phyloP scores from a whole-genome alignment of 1,140 invertebrate species.

The Argopecten irradians region DNA sequence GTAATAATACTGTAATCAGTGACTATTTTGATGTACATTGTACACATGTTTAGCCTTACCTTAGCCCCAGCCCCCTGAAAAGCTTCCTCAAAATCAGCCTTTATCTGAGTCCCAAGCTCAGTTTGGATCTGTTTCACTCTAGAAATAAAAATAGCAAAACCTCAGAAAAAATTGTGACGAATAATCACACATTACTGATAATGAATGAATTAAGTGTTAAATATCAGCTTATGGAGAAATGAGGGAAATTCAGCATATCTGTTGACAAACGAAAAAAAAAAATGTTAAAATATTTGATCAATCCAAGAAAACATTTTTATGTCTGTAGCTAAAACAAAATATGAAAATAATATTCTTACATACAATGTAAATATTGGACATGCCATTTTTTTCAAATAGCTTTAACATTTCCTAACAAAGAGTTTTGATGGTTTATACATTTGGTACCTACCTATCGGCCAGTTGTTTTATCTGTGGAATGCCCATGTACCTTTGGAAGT shows the following conservation, averaged over 20 bases:
- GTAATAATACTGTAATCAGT: too few species aligned
- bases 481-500: constrained; percentile 89
- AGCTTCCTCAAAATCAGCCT: constrained; percentile 94
- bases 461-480: constrained; percentile 93
- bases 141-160: constrained; percentile 63
- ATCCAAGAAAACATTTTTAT: too few species aligned
- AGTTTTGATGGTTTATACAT: neutral
- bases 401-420: too few species aligned
- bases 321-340: too few species aligned
- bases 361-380: too few species aligned
- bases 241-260: neutral
- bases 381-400: too few species aligned
- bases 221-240: neutral
- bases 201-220: neutral
- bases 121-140: constrained; percentile 91
- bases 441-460: constrained; percentile 82
- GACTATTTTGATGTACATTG: too few species aligned
- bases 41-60: constrained; percentile 62
- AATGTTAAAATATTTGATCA: too few species aligned
- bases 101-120: constrained; percentile 92
- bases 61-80: constrained; percentile 89
- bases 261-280: neutral
- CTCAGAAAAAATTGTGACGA: constrained; percentile 43
- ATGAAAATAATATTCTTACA: too few species aligned
- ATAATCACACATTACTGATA: neutral